A percentile compares a stretch with the other conserved stretches of the same genome.
These are phyloP conservation scores for Yponomeuta cagnagella DNA, from an alignment of 2,888 invertebrate species.

Conservation along the genomic window DNA sequence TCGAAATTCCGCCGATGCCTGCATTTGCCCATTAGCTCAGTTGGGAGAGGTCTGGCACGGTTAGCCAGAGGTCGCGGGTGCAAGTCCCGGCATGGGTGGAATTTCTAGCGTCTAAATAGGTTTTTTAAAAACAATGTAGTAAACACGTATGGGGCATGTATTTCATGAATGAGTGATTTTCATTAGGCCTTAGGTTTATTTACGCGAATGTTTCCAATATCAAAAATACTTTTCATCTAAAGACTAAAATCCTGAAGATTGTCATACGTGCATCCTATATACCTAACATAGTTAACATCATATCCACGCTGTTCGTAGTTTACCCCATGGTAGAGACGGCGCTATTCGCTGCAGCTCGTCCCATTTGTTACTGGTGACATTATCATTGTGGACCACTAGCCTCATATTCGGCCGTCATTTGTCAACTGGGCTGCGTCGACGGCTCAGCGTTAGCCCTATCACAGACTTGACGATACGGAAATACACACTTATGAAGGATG, in stretches of 20 bases:
- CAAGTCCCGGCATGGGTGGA: no score
- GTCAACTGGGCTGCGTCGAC: conserved; percentile 35
- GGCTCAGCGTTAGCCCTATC: neutral
- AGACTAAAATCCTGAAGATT: neutral
- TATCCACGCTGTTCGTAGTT: neutral
- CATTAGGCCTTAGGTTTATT: neutral
- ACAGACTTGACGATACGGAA: neutral
- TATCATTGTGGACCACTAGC: conserved; percentile 62
- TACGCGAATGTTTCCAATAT: no score
- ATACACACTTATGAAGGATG: neutral
- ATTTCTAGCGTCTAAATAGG: no score
- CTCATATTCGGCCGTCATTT: conserved; percentile 65
- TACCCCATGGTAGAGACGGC: neutral
- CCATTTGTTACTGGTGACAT: conserved; percentile 65
- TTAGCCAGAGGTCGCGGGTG: no score
- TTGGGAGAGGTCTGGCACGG: no score
- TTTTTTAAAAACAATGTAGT: no score
- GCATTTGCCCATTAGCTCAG: no score
- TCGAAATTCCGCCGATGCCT: no score
- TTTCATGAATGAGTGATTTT: no score
- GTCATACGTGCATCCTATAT: neutral
- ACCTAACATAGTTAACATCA: neutral
- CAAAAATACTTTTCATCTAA: no score
- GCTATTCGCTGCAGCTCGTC: conserved; percentile 46
- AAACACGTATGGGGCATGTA: no score